These are phyloP conservation scores for Tachysurus fulvidraco DNA, from an alignment of 2,113 vertebrate species.

Conservation along the genomic window DNA sequence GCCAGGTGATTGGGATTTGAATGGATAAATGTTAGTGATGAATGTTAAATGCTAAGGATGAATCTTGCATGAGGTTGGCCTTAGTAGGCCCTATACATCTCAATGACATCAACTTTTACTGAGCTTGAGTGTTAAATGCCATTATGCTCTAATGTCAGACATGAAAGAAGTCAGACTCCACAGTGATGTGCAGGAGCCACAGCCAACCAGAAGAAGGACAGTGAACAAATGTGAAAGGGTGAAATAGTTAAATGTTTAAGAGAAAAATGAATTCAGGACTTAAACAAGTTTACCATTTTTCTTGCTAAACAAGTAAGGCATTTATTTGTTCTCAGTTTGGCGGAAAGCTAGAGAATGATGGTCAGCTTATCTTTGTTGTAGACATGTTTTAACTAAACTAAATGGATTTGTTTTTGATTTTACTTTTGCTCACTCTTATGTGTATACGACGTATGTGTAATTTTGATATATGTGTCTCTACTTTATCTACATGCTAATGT, in stretches of 20 bases:
- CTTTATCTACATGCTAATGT: neutral
- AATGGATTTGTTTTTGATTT: neutral
- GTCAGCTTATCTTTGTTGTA: neutral
- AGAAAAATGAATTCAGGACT: neutral
- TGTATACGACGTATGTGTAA: neutral
- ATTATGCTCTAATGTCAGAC: neutral
- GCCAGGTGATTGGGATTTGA: neutral
- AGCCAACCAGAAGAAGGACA: neutral
- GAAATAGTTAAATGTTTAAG: neutral
- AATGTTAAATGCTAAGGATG: neutral
- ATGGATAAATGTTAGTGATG: neutral
- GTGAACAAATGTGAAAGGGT: neutral
- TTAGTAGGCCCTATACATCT: neutral
- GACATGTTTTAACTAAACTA: neutral
- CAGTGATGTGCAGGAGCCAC: neutral
- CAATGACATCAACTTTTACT: neutral
- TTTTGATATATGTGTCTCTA: neutral
- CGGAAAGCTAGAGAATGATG: neutral
- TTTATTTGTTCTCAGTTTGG: neutral
- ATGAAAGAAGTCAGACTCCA: neutral
- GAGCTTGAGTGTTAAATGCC: neutral
- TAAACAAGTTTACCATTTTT: neutral
- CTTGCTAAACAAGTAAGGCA: neutral
- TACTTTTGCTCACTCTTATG: neutral
- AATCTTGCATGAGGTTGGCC: neutral